Evolutionary conservation across 2,888 invertebrate genomes (phyloP).

Genomic region (Cryptops parisi): DNA sequence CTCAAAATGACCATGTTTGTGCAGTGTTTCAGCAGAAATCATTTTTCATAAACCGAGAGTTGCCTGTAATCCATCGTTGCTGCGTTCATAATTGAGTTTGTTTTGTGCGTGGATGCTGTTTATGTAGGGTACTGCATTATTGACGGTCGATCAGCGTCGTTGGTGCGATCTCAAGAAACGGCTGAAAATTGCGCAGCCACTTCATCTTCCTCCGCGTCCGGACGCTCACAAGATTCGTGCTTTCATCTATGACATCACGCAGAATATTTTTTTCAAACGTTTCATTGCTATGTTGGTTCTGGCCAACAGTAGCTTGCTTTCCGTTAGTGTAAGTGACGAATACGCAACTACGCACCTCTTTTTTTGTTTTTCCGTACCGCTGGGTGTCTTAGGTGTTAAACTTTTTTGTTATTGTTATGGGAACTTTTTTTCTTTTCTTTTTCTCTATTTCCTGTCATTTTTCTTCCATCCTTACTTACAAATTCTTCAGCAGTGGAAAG

Average conservation of each 20-base stretch:
- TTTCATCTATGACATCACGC: conserved; percentile 94
- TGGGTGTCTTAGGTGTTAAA: too few species aligned
- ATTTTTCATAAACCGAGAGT: too few species aligned
- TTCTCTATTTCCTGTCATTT: not conserved
- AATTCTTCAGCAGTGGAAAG: conserved; percentile 22
- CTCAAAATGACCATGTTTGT: too few species aligned
- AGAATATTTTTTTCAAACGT: conserved; percentile 88
- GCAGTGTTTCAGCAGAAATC: too few species aligned
- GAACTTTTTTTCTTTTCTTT: not conserved
- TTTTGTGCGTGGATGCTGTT: too few species aligned
- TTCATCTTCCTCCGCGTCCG: conserved; percentile 93
- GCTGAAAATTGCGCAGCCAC: conserved; percentile 94
- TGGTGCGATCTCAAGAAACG: conserved; percentile 99
- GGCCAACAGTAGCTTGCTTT: conserved; percentile 77
- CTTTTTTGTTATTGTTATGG: too few species aligned
- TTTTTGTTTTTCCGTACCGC: too few species aligned
- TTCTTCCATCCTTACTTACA: too few species aligned
- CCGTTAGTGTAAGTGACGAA: conserved; percentile 70
- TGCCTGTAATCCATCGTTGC: too few species aligned
- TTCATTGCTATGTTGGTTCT: conserved; percentile 87
- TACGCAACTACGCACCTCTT: too few species aligned
- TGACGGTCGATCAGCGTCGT: conserved; percentile 96
- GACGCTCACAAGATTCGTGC: conserved; percentile 82
- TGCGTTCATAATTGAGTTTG: conserved; percentile 1
- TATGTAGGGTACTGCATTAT: conserved; percentile 70